Base-by-base conservation (phyloP, 2,113 vertebrate genomes). In the Strix aluco region DNA sequence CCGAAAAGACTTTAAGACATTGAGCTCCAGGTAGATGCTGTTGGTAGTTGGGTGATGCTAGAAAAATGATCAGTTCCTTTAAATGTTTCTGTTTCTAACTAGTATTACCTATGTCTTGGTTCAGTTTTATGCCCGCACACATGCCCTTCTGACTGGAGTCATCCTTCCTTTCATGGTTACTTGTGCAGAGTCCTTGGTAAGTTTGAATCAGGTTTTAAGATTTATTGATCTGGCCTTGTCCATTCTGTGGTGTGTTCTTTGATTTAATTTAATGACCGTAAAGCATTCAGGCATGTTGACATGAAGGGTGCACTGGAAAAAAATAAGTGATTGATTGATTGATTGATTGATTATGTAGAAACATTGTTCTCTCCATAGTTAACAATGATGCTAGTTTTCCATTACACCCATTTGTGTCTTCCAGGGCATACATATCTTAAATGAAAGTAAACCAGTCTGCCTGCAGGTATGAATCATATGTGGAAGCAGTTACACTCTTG, bases 161-260 rank as follows among this genome's bases (percentile, higher is more conserved):
- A 89, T 92, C 59, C 62, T 63, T 88, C 79, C 94, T 94, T 93
- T 95, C 81, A 89, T 92, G 84, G 94, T 80, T 95, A 87, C 91
- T 95, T 86, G 81, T 96, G 92, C 92, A 82, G 78, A 92, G 92
- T 89, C 95, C 94, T 97, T 96, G 96, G 66, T 80, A 92, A 97
- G 67, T 96, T 93, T 94, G 92, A 94, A 89, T 87, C 95, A 80
- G 91, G 84, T 91, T 94, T 91, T 75, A 91, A 94, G 96, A 97
- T 96, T 96, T 95, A 97, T 95, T 96, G 92, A 94, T 92, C 89
- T 95, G 71, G 89, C 97, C 97, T 97, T 96, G 91, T 78, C 81
- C 86, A 70, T 95, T 85, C 81, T 85, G 57, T 94, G 83, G 58
- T 88, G 62, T 92, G 67, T 90, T 97, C 86, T 97, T 94, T 94